phyloP scores from a whole-genome alignment of 2,113 vertebrate genomes.

The Phyllostomus discolor region DNA sequence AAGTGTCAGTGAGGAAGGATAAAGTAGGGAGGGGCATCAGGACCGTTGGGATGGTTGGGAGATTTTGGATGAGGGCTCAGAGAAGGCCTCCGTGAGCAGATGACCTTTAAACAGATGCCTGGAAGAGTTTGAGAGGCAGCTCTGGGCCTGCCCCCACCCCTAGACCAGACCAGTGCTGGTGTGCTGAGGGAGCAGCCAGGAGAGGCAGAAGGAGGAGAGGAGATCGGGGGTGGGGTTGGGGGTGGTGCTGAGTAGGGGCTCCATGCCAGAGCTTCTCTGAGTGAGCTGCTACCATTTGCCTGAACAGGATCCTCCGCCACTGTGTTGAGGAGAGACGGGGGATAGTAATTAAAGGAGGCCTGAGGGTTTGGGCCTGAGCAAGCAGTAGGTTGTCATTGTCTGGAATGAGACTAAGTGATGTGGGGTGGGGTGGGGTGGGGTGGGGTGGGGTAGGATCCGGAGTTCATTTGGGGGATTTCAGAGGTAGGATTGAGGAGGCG shows the following conservation, averaged over 20 bases:
- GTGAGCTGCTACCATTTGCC: not conserved
- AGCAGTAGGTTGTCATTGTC: not conserved
- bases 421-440: rapidly evolving
- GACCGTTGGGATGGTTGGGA: not conserved
- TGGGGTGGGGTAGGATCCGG: not conserved
- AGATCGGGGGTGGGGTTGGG: not conserved
- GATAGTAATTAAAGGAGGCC: no score
- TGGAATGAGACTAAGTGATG: not conserved
- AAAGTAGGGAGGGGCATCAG: rapidly evolving
- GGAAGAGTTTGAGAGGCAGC: not conserved
- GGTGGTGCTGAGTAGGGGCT: no score
- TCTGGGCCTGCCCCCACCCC: not conserved
- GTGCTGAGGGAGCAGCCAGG: not conserved
- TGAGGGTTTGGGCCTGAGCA: not conserved
- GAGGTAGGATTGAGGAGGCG: not conserved
- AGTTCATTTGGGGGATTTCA: not conserved
- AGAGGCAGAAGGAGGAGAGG: not conserved
- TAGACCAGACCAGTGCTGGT: not conserved
- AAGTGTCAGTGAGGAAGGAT: not conserved
- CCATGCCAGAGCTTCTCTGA: not conserved
- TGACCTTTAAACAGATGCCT: not conserved
- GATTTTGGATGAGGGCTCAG: not conserved
- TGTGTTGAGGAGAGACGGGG: not conserved
- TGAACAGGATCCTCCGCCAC: not conserved
- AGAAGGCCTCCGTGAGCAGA: not conserved